These are phyloP conservation scores for Caenorhabditis brenneri DNA, from an alignment of 1,140 invertebrate species.

Conservation along the genomic window DNA sequence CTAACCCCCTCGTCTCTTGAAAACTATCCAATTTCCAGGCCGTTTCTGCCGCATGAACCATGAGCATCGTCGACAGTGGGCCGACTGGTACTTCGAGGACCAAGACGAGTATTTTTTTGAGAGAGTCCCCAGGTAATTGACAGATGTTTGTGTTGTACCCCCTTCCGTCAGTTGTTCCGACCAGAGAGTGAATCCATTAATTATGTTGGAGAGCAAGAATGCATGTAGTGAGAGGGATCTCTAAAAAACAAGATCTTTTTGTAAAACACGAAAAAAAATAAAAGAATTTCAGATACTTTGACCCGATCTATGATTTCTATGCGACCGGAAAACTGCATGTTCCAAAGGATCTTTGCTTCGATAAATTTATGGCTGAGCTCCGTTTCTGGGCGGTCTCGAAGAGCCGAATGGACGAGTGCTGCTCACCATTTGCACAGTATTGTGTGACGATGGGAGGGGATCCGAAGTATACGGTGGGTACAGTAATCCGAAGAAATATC, in stretches of 20 bases:
- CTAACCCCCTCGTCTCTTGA: too few relatives aligned
- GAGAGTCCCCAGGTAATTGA: constrained; percentile 64
- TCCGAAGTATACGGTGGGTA: constrained; percentile 31
- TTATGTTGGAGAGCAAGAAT: background rate
- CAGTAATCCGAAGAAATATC: too few relatives aligned
- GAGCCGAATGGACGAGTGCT: constrained; percentile 70
- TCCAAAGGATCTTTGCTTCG: constrained; percentile 70
- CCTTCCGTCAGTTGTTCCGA: too few relatives aligned
- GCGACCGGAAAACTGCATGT: constrained; percentile 70
- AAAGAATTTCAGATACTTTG: constrained; percentile 70
- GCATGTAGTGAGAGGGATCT: too few relatives aligned
- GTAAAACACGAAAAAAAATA: too few relatives aligned
- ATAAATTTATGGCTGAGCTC: constrained; percentile 69
- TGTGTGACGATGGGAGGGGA: constrained; percentile 54
- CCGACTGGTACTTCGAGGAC: constrained; percentile 69
- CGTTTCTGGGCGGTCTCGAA: constrained; percentile 70
- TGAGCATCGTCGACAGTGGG: constrained; percentile 66
- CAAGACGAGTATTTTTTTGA: constrained; percentile 69
- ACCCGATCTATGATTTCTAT: constrained; percentile 71
- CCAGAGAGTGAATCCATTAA: too few relatives aligned
- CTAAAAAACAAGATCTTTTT: background rate
- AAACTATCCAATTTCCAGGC: too few relatives aligned
- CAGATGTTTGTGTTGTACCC: background rate
- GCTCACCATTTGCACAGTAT: constrained; percentile 70
- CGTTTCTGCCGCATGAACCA: constrained; percentile 68